These are phyloP conservation scores for Amblyopsis hoosieri DNA, from an alignment of 2,797 vertebrate genomes.

Conservation along the genomic window DNA sequence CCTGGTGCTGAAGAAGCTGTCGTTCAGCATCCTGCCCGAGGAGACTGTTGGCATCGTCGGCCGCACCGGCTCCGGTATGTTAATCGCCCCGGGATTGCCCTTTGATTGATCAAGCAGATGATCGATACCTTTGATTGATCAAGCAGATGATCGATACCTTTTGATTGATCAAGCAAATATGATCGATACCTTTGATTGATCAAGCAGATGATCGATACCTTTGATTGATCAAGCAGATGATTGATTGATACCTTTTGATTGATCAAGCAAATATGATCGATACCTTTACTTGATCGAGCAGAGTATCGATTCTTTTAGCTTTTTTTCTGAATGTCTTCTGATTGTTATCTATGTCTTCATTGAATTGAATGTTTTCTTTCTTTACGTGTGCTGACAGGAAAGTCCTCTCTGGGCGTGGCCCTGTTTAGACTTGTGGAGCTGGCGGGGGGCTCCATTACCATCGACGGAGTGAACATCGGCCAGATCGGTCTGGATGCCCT, in stretches of 20 bases:
- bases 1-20: constrained; percentile 78
- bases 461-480: constrained; percentile 82
- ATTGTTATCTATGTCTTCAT: constrained; percentile 4
- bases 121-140: no score
- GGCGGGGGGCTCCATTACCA: constrained; percentile 77
- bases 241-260: no score
- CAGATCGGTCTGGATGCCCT: constrained; percentile 81
- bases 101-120: no score
- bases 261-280: no score
- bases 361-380: not conserved
- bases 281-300: no score
- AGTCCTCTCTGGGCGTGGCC: constrained; percentile 82
- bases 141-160: no score
- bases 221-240: no score
- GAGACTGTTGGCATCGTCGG: constrained; percentile 87
- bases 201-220: no score
- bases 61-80: constrained; percentile 83
- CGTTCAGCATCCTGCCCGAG: constrained; percentile 75
- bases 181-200: no score
- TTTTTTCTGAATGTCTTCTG: not conserved
- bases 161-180: no score
- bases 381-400: constrained; percentile 71
- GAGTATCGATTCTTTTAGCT: no score
- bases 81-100: not conserved
- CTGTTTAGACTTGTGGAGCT: constrained; percentile 85